Evolutionary conservation across 2,797 vertebrate genomes (phyloP).

Genomic region (Sarcophilus harrisii): DNA sequence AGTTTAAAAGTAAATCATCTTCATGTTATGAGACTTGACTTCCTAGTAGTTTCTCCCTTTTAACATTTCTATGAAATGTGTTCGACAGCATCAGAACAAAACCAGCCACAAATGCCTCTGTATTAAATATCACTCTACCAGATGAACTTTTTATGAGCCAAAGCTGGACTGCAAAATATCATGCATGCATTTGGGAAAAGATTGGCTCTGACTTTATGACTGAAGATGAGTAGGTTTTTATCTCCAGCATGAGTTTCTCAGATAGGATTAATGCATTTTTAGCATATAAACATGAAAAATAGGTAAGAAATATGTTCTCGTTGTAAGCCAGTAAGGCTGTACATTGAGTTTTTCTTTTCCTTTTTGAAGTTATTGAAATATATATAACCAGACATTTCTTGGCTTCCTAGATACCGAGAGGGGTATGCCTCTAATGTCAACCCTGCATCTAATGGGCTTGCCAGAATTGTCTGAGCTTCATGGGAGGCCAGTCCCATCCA

Average conservation of each 20-base stretch:
- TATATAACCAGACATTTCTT: conserved; percentile 77
- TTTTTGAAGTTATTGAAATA: conserved; percentile 76
- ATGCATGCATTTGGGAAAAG: conserved; percentile 72
- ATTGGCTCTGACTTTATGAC: conserved; percentile 79
- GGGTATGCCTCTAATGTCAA: conserved; percentile 67
- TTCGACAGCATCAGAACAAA: conserved; percentile 80
- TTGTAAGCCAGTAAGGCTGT: conserved; percentile 66
- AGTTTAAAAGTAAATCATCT: conserved; percentile 82
- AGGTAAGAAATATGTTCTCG: conserved; percentile 70
- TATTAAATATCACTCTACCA: conserved; percentile 80
- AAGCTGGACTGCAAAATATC: conserved; percentile 64
- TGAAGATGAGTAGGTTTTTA: conserved; percentile 76
- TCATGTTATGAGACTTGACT: conserved; percentile 63
- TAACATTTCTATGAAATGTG: conserved; percentile 80
- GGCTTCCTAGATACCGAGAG: conserved; percentile 73
- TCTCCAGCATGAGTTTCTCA: conserved; percentile 58
- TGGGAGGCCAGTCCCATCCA: conserved; percentile 68
- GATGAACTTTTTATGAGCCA: conserved; percentile 79
- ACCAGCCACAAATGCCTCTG: conserved; percentile 69
- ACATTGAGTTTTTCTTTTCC: conserved; percentile 41
- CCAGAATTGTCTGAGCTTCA: conserved; percentile 66
- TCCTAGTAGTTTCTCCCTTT: conserved; percentile 77
- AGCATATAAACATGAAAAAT: conserved; percentile 69
- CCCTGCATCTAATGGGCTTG: conserved; percentile 62
- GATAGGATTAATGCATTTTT: conserved; percentile 79